Percentiles rank a stretch among this genome's conserved stretches.
Conservation (phyloP, 1,140 invertebrate species). For the Andricus grossulariae region DNA sequence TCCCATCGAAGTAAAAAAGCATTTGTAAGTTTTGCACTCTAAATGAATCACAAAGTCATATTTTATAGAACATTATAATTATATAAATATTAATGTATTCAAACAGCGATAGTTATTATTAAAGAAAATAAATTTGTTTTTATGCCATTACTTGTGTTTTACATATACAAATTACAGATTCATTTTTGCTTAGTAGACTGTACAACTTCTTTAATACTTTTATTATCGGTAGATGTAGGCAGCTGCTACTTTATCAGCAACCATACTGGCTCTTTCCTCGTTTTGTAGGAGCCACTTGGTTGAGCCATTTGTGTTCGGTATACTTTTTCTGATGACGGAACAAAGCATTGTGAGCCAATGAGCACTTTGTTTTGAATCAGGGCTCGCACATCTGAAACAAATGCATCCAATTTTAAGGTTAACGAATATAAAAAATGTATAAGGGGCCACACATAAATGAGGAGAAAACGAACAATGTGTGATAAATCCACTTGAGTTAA, state of each 20-base stretch:
- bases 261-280: constrained; percentile 58
- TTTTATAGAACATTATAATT: background rate
- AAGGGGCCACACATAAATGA: too few species aligned
- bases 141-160: background rate
- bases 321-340: constrained; percentile 60
- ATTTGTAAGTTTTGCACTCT: constrained; percentile 2
- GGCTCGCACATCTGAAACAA: constrained; percentile 53
- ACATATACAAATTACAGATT: background rate
- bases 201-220: background rate
- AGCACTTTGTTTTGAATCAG: constrained; percentile 47
- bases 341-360: constrained; percentile 68
- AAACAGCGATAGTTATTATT: constrained; percentile 23
- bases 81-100: constrained; percentile 28
- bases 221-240: background rate
- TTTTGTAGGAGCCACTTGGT: constrained; percentile 65
- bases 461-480: too few species aligned
- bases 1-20: background rate
- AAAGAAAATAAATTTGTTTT: constrained; percentile 3
- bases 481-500: too few species aligned
- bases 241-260: constrained; percentile 53
- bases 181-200: background rate
- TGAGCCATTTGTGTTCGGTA: constrained; percentile 62
- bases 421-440: background rate
- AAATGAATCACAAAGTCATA: background rate
- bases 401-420: background rate